Evolutionary conservation across 2,113 vertebrate species (phyloP).

Genomic region (Alouatta palliata): DNA sequence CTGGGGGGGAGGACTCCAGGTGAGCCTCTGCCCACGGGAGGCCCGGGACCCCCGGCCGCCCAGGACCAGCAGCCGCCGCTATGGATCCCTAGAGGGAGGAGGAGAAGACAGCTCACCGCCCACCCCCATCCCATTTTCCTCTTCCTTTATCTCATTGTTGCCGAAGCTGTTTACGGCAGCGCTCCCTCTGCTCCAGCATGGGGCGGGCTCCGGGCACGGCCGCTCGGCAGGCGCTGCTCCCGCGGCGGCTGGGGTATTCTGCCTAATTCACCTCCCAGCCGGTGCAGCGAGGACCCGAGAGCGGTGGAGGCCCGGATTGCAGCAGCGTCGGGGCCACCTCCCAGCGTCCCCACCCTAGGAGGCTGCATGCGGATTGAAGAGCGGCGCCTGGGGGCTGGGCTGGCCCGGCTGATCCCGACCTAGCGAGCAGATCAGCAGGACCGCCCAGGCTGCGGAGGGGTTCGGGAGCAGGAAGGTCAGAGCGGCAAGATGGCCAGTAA

Average conservation of each 20-base stretch:
- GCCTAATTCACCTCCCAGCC: constrained; percentile 52
- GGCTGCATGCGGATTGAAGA: constrained; percentile 63
- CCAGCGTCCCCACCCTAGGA: constrained; percentile 61
- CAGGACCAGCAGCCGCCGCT: background rate
- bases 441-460: constrained; percentile 11
- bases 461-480: background rate
- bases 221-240: constrained; percentile 30
- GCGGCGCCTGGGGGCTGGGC: constrained; percentile 63
- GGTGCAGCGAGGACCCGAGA: constrained; percentile 44
- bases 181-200: constrained; percentile 54
- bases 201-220: constrained; percentile 60
- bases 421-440: constrained; percentile 43
- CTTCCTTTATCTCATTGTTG: constrained; percentile 80
- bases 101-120: constrained; percentile 65
- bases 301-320: constrained; percentile 68
- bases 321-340: constrained; percentile 54
- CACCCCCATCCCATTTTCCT: constrained; percentile 74
- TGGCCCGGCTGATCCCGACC: constrained; percentile 38
- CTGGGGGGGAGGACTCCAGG: constrained; percentile 62
- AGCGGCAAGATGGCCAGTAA: constrained; percentile 83
- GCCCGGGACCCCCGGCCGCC: constrained; percentile 37
- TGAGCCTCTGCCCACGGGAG: constrained; percentile 73
- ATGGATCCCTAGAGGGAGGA: constrained; percentile 57
- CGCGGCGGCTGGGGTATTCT: constrained; percentile 36
- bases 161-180: constrained; percentile 66